phyloP scores from a whole-genome alignment of 2,797 vertebrate genomes.

The Sarcophilus harrisii region DNA sequence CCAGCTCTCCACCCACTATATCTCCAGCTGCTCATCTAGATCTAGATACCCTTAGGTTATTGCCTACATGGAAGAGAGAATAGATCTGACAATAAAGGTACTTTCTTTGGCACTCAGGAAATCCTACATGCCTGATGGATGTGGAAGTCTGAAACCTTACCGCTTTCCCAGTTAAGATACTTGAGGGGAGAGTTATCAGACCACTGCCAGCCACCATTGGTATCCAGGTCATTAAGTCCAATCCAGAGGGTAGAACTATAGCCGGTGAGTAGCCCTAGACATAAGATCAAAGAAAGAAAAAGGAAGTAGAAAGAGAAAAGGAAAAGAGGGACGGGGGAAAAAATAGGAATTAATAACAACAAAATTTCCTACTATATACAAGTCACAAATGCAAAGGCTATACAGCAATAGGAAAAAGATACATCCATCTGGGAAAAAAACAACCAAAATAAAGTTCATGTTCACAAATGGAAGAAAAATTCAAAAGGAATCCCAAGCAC shows the following conservation, averaged over 20 bases:
- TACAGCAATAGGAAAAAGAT: background rate
- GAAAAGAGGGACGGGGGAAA: background rate
- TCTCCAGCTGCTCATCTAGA: no score
- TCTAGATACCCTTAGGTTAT: background rate
- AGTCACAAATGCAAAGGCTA: background rate
- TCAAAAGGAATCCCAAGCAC: background rate
- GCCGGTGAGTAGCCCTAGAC: constrained; percentile 91
- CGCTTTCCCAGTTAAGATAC: constrained; percentile 98
- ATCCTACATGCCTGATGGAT: background rate
- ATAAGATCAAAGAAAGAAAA: background rate
- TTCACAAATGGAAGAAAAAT: background rate
- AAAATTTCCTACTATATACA: background rate
- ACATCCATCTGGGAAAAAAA: background rate
- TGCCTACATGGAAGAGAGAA: background rate
- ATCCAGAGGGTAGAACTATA: constrained; percentile 97
- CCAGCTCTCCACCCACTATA: background rate
- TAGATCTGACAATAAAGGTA: background rate
- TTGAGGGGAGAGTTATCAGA: constrained; percentile 96
- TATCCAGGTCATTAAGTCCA: constrained; percentile 96
- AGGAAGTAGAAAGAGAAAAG: background rate
- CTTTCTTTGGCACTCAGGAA: background rate
- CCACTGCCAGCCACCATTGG: constrained; percentile 99
- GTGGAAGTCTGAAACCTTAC: constrained; percentile 83
- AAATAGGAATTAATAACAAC: background rate
- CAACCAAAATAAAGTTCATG: background rate